phyloP scores from a whole-genome alignment of 2,113 vertebrate genomes.

The Corydoras sp. region DNA sequence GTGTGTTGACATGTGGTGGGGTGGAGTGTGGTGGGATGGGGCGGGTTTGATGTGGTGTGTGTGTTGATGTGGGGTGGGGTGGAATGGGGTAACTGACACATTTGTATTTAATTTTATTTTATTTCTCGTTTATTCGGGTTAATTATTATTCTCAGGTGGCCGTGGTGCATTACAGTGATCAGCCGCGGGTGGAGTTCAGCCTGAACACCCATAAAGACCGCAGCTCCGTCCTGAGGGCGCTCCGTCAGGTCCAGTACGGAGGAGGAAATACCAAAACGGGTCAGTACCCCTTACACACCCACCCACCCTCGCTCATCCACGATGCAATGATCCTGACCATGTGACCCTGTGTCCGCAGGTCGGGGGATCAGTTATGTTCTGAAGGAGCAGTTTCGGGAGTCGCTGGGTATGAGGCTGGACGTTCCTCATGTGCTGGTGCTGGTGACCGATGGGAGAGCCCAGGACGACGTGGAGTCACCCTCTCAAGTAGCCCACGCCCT shows the following conservation, averaged over 20 bases:
- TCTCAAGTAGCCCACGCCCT: conserved; percentile 72
- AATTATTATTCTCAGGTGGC: conserved; percentile 67
- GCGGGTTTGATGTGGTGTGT: too few species aligned
- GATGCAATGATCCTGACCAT: background rate
- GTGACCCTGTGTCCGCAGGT: conserved; percentile 55
- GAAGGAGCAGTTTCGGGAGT: conserved; percentile 75
- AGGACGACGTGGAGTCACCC: conserved; percentile 75
- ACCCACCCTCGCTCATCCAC: background rate
- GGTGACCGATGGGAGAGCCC: conserved; percentile 80
- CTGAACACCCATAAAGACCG: conserved; percentile 71
- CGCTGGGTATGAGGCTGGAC: conserved; percentile 74
- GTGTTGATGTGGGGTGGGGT: too few species aligned
- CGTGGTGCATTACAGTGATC: conserved; percentile 79
- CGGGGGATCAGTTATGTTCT: conserved; percentile 74
- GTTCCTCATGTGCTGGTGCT: conserved; percentile 73
- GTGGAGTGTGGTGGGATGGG: too few species aligned
- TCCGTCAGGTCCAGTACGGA: conserved; percentile 65
- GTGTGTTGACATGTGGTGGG: too few species aligned
- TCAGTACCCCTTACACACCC: conserved; percentile 33
- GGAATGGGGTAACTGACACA: too few species aligned
- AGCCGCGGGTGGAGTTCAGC: conserved; percentile 74
- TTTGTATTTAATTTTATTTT: too few species aligned
- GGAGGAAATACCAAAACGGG: conserved; percentile 86
- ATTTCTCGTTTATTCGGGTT: too few species aligned
- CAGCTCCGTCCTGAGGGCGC: conserved; percentile 67